A percentile compares a stretch with the other conserved stretches of the same genome.
Conservation (phyloP, 2,888 invertebrate genomes). For the Boloria euphrosyne region DNA sequence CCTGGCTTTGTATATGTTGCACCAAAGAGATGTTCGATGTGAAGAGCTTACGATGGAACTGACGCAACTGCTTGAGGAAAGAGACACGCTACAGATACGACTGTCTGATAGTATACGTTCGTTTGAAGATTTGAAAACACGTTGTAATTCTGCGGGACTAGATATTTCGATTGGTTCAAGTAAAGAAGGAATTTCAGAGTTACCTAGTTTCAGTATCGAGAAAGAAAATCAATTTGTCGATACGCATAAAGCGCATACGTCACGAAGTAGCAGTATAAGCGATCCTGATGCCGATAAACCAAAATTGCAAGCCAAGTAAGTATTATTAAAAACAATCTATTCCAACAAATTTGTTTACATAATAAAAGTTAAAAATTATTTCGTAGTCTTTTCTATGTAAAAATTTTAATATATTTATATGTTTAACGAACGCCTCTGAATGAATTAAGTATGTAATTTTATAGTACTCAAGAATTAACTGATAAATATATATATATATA, state of each 20-base stretch:
- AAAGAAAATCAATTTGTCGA: constrained; percentile 64
- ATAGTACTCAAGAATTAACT: too few species aligned
- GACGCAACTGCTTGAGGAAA: constrained; percentile 90
- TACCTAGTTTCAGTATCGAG: constrained; percentile 59
- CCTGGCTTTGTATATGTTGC: constrained; percentile 91
- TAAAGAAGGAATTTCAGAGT: constrained; percentile 58
- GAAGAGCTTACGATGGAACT: constrained; percentile 93
- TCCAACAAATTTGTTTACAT: too few species aligned
- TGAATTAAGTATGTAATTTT: too few species aligned
- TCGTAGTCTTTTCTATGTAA: too few species aligned
- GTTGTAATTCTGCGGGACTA: constrained; percentile 53
- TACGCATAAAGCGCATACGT: constrained; percentile 64
- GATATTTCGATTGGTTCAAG: constrained; percentile 56
- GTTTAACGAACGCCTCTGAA: too few species aligned
- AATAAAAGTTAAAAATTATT: too few species aligned
- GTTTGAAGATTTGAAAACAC: constrained; percentile 82
- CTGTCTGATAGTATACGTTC: constrained; percentile 90
- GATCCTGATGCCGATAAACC: constrained; percentile 71
- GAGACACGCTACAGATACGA: constrained; percentile 91
- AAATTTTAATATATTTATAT: too few species aligned
- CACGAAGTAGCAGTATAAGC: constrained; percentile 70
- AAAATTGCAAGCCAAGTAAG: constrained; percentile 76
- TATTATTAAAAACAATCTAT: constrained; percentile 32
- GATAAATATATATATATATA: too few species aligned
- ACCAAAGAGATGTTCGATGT: constrained; percentile 92